Base-by-base conservation (phyloP, 2,113 vertebrate genomes). In the Ailurus styani region DNA sequence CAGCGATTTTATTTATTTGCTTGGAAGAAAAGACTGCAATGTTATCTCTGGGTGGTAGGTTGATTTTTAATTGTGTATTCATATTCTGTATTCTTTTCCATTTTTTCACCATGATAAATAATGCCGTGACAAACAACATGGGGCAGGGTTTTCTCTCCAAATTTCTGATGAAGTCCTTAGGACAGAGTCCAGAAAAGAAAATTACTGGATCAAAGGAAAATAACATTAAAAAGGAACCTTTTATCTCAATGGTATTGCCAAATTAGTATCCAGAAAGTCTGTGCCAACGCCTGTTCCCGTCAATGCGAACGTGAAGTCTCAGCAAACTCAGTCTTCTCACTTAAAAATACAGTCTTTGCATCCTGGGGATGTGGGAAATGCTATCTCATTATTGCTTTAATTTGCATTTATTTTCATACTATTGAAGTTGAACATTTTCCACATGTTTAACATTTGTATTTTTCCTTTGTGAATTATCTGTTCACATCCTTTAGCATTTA, bases 381-480 rank as follows among this genome's bases (percentile, higher is more conserved):
- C n/a, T 62, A 34, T 66, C 72, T 90, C 79, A 42, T 68, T 90
- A 79, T 75, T 73, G 78, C 77, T 87, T 88, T 95, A 17, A 96
- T 97, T 89, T 91, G 96, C 91, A 97, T 94, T 87, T 77, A 78
- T 68, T 96, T 97, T 94, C 60, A 45, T 83, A 13, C 72, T 37
- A 25, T 82, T 91, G 81, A 88, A 93, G 70, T 73, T 78, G 72
- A 72, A 64, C 50, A 3, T 79, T 77, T 96, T 73, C 68, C 68
- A 45, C n/a, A 2, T 75, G 62, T 29, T 82, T 86, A 66, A 60
- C 72, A 77, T 85, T 91, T 60, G 34, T 66, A 10, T 87, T 84
- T 93, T 87, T 90, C 81, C 86, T 91, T 91, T 87, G 86, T 93
- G 85, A 93, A 60, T 93, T 88, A 85, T 90, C 88, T 85, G 79